Base-by-base conservation (phyloP, 2,888 invertebrate genomes). In the Teleogryllus oceanicus region DNA sequence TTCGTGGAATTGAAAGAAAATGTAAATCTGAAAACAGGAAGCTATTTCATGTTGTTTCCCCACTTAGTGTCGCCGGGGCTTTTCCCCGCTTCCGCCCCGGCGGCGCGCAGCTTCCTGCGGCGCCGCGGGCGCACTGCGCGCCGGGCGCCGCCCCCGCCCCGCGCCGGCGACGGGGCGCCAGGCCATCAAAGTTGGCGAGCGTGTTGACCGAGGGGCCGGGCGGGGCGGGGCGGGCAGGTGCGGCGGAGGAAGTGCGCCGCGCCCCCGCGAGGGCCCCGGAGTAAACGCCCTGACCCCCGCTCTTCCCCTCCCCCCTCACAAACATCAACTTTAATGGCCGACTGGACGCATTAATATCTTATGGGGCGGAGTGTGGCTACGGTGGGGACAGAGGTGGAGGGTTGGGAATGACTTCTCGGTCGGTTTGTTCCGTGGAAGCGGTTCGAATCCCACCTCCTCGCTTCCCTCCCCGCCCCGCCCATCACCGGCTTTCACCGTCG, bases 301-400 rank as follows among this genome's bases (percentile, higher is more conserved):
- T 4, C 62, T 11, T 3, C 11, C 12, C n/a, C 62, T 62, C 62
- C 62, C 3, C 62, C 0, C n/a, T 2, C 62, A 62, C n/a, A 62
- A 62, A 62, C 62, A 62, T 62, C 62, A 62, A 62, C 62, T 62
- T 62, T 62, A 62, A 62, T 13, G 62, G n/a, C 62, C 13, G n/a
- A n/a, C 16, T 62, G 62, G 62, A 62, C 62, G n/a, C 62, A n/a
- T 62, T 62, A 62, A 62, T 62, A 62, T 62, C 62, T 62, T 62
- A 62, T 62, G n/a, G 11, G 62, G 62, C 2, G 62, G 62, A 62
- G 62, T 62, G 37, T 37, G 37, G 37, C 37, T 4, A n/a, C 62
- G 62, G 62, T 10, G 24, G 24, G 24, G 24, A 24, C 24, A 2
- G 62, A n/a, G 13, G 62, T 62, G 13, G 62, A 8, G 62, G n/a